These are phyloP conservation scores for Cynopterus brachyotis DNA, from an alignment of 2,113 vertebrate species.

Conservation along the genomic window DNA sequence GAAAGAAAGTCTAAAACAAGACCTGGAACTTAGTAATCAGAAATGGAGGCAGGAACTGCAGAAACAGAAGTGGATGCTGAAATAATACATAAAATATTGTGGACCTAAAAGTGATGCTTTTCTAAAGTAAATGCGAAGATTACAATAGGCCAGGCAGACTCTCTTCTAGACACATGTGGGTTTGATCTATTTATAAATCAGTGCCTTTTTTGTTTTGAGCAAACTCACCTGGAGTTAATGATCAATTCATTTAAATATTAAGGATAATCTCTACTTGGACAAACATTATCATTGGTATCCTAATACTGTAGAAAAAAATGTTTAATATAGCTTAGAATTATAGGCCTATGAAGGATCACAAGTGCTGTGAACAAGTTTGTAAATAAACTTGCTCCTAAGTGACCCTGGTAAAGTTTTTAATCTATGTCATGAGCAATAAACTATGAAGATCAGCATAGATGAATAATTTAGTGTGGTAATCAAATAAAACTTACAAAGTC, in stretches of 20 bases:
- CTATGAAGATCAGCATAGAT: neutral
- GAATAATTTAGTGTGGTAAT: slow-evolving; percentile 29
- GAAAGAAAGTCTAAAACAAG: neutral
- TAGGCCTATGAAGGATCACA: too few relatives aligned
- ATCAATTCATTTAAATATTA: too few relatives aligned
- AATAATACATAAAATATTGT: neutral
- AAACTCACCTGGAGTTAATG: too few relatives aligned
- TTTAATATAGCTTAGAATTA: too few relatives aligned
- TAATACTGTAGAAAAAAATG: too few relatives aligned
- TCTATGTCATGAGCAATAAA: neutral
- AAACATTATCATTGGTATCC: too few relatives aligned
- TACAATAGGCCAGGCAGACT: neutral
- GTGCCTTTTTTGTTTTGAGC: too few relatives aligned
- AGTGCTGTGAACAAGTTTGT: too few relatives aligned
- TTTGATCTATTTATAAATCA: too few relatives aligned
- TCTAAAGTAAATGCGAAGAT: neutral
- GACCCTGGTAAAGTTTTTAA: slow-evolving; percentile 16
- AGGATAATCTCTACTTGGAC: too few relatives aligned
- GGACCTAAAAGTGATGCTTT: neutral
- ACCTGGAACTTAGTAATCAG: neutral
- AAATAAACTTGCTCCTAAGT: neutral
- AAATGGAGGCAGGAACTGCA: neutral
- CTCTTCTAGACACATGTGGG: too few relatives aligned
- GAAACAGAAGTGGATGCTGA: neutral
- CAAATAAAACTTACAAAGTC: neutral